Evolutionary conservation across 2,797 vertebrate genomes (phyloP).

Genomic region (Scolopax rusticola): DNA sequence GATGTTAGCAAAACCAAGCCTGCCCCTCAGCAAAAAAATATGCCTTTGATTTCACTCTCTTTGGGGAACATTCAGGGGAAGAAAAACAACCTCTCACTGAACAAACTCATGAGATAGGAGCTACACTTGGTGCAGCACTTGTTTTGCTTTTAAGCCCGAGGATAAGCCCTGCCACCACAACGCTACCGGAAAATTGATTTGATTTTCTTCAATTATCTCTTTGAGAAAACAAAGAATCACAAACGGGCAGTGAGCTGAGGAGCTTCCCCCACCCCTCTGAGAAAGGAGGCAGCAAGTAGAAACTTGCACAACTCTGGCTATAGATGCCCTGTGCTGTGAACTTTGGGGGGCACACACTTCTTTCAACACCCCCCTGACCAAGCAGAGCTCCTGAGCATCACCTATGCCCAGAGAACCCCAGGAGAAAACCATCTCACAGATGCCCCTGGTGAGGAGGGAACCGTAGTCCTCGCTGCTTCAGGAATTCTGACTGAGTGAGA

Average conservation of each 20-base stretch:
- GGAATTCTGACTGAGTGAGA: background rate
- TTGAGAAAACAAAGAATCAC: background rate
- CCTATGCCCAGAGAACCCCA: background rate
- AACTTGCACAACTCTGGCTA: accelerated
- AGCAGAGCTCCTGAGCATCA: background rate
- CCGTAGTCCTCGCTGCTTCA: background rate
- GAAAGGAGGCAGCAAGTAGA: background rate
- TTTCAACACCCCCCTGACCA: accelerated
- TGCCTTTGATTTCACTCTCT: background rate
- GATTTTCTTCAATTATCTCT: background rate
- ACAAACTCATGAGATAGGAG: background rate
- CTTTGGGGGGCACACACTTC: background rate
- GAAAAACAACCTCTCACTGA: background rate
- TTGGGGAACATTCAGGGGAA: background rate
- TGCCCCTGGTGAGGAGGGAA: background rate
- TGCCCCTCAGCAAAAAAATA: background rate
- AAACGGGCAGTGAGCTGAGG: background rate
- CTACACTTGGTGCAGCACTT: background rate
- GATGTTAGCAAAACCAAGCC: background rate
- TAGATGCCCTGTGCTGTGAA: background rate
- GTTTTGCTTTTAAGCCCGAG: background rate
- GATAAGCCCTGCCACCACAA: background rate
- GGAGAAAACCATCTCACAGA: background rate
- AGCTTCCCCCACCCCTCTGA: background rate
- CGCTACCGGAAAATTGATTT: background rate